A percentile compares a stretch with the other conserved stretches of the same genome.
phyloP scores from a whole-genome alignment of 2,888 invertebrate genomes.

The Cyclophora punctaria region DNA sequence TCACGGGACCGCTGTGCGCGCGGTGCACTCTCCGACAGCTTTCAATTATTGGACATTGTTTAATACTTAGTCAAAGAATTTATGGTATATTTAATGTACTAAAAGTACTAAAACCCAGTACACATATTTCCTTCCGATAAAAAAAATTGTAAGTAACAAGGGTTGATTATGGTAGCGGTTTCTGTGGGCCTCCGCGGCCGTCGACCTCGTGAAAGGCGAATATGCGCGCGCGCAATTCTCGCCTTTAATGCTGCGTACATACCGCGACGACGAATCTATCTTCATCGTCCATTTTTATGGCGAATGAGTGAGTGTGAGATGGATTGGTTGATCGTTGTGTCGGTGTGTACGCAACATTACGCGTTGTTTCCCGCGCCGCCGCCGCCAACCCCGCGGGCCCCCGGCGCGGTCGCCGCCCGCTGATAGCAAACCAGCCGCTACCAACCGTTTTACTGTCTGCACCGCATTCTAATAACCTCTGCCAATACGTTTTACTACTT shows the following conservation, averaged over 20 bases:
- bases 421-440: constrained; percentile 64
- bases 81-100: too few relatives aligned
- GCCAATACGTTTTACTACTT: too few relatives aligned
- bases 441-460: constrained; percentile 67
- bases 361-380: constrained; percentile 66
- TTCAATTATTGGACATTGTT: too few relatives aligned
- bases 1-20: constrained; percentile 16
- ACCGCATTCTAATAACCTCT: constrained; percentile 28
- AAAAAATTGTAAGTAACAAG: constrained; percentile 39
- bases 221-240: constrained; percentile 62
- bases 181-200: constrained; percentile 63
- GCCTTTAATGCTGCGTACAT: constrained; percentile 37
- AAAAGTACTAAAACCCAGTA: constrained; percentile 1
- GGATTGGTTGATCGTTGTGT: neutral
- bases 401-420: constrained; percentile 72
- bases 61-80: too few relatives aligned
- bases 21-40: constrained; percentile 4
- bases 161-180: constrained; percentile 42
- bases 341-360: constrained; percentile 30
- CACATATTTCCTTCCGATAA: constrained; percentile 16
- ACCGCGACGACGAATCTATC: neutral
- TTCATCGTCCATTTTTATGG: neutral
- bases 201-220: constrained; percentile 70
- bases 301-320: neutral
- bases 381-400: constrained; percentile 69